These are phyloP conservation scores for Periophthalmus modestus DNA, from an alignment of 2,113 vertebrate species.

Conservation along the genomic window DNA sequence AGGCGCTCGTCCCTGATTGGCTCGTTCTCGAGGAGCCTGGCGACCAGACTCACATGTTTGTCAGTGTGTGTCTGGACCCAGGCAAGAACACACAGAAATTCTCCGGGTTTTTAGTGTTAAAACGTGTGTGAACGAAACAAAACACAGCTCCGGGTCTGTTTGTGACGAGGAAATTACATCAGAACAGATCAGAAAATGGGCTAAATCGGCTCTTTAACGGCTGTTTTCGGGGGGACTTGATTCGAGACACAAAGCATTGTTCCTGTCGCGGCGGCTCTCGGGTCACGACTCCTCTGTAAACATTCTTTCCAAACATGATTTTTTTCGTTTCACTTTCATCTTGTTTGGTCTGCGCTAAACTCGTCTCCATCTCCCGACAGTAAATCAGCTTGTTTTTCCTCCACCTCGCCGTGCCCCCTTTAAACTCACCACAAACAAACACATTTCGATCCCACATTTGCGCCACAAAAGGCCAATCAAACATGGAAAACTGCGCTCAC, in stretches of 20 bases:
- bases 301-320: not conserved
- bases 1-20: no score
- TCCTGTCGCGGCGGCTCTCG: not conserved
- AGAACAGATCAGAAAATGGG: no score
- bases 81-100: no score
- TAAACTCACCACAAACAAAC: slow-evolving; percentile 1
- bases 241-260: not conserved
- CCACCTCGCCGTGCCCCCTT: not conserved
- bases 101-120: no score
- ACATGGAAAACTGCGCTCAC: not conserved
- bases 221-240: no score
- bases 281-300: not conserved
- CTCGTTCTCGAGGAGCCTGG: no score
- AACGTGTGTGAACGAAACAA: no score
- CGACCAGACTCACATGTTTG: no score
- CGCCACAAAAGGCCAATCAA: not conserved
- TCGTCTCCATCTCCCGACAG: not conserved
- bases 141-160: no score
- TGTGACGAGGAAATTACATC: no score
- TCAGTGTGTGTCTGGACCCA: no score
- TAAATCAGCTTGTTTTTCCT: not conserved
- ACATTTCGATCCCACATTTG: not conserved
- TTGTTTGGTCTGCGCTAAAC: not conserved
- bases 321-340: not conserved
- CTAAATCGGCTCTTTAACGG: no score